Evolutionary conservation across 2,113 vertebrate genomes (phyloP).

Genomic region (Notechis scutatus): DNA sequence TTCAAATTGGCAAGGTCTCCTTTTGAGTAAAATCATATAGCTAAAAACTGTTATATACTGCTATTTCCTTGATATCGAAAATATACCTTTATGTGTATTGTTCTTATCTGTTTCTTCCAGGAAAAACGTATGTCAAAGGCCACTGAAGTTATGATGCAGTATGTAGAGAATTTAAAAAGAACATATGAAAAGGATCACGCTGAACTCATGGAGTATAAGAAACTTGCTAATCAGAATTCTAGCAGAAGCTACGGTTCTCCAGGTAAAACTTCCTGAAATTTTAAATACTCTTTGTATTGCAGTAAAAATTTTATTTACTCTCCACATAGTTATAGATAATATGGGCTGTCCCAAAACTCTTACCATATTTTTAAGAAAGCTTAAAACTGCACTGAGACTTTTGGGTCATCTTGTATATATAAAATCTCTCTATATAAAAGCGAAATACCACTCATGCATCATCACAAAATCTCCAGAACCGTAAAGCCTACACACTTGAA

Average conservation of each 20-base stretch:
- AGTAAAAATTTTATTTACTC: background rate
- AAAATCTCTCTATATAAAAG: background rate
- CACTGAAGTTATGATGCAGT: slow-evolving; percentile 98
- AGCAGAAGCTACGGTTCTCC: slow-evolving; percentile 84
- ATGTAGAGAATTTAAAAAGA: slow-evolving; percentile 95
- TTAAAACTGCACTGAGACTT: background rate
- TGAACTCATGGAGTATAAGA: slow-evolving; percentile 95
- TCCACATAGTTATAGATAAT: background rate
- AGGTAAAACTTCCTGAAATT: slow-evolving; percentile 66
- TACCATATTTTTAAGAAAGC: background rate
- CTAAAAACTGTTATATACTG: background rate
- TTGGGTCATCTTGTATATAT: background rate
- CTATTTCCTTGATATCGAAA: background rate
- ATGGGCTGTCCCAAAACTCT: background rate
- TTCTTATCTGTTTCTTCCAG: slow-evolving; percentile 61
- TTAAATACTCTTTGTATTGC: background rate
- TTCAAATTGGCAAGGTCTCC: background rate
- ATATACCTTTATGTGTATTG: background rate
- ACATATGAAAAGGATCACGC: slow-evolving; percentile 97
- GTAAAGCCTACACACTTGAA: too few species aligned
- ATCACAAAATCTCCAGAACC: too few species aligned
- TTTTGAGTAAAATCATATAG: background rate
- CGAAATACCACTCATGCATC: too few species aligned
- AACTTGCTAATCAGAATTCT: slow-evolving; percentile 96
- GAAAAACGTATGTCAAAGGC: slow-evolving; percentile 98